Conservation (phyloP, 2,113 vertebrate genomes). For the Aviceda subcristata region DNA sequence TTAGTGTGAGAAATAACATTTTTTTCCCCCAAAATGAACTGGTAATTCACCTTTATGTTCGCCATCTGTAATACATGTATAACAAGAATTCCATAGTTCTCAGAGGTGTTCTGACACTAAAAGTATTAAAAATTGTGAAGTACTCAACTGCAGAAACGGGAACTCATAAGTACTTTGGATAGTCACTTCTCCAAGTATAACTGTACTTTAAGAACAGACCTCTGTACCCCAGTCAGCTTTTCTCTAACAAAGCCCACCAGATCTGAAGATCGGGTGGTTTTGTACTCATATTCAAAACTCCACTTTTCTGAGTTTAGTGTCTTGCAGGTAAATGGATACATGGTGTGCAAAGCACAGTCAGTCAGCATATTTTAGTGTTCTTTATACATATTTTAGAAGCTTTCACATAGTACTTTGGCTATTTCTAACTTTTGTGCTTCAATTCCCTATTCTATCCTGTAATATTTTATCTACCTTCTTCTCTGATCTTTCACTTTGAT, state of each 20-base stretch:
- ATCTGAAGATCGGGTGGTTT: background rate
- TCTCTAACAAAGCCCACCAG: background rate
- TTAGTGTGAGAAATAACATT: background rate
- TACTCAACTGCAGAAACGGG: background rate
- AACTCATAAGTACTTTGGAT: background rate
- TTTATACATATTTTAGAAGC: slow-evolving; percentile 51
- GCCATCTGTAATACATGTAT: background rate
- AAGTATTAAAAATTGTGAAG: background rate
- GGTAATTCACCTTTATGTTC: background rate
- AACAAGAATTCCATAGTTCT: background rate
- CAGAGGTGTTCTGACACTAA: background rate
- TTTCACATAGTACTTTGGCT: slow-evolving; percentile 16
- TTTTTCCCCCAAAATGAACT: background rate
- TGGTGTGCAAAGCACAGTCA: background rate
- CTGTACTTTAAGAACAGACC: background rate
- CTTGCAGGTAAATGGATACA: slow-evolving; percentile 18
- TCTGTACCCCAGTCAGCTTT: background rate
- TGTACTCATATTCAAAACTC: background rate
- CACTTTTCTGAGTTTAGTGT: background rate
- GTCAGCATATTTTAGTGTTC: slow-evolving; percentile 49
- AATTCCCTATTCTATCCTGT: slow-evolving; percentile 5
- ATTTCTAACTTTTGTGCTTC: slow-evolving; percentile 10
- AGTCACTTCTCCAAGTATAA: background rate
- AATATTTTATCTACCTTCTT: slow-evolving; percentile 39
- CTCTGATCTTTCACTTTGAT: slow-evolving; percentile 52